Evolutionary conservation across 2,888 invertebrate species (phyloP).

Genomic region (Clitarchus hookeri): DNA sequence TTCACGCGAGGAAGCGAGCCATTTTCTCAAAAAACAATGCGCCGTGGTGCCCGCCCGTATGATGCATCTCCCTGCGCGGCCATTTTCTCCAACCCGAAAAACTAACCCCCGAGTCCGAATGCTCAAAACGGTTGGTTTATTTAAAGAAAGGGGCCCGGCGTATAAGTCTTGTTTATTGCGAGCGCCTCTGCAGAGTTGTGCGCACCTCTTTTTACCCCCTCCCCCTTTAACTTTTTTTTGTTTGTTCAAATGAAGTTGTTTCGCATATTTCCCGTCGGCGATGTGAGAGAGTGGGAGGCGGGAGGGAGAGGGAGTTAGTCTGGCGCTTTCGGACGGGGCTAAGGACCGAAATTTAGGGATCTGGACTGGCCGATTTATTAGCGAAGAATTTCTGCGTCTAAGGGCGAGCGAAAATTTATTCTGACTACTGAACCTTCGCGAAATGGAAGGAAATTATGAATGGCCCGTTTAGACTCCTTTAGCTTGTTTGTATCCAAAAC

Average conservation of each 20-base stretch:
- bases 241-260: constrained; percentile 14
- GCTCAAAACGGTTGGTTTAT: constrained; percentile 14
- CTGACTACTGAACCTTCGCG: neutral
- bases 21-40: constrained; percentile 14
- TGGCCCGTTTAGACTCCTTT: no score
- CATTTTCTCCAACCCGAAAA: constrained; percentile 14
- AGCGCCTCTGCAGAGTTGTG: neutral
- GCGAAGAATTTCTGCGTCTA: neutral
- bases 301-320: neutral
- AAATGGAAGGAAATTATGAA: neutral
- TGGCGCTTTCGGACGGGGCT: neutral
- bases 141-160: neutral
- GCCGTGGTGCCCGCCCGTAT: neutral
- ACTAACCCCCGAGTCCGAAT: constrained; percentile 14
- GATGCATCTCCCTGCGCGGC: constrained; percentile 8
- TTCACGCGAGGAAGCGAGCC: constrained; percentile 14
- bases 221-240: neutral
- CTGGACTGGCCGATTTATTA: neutral
- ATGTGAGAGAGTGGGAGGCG: neutral
- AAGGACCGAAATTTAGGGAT: constrained; percentile 14
- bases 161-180: constrained; percentile 14
- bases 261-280: constrained; percentile 14
- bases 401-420: neutral
- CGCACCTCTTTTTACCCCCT: neutral
- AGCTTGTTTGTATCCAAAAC: neutral